phyloP scores from a whole-genome alignment of 2,888 invertebrate species.

The Spisula solida region DNA sequence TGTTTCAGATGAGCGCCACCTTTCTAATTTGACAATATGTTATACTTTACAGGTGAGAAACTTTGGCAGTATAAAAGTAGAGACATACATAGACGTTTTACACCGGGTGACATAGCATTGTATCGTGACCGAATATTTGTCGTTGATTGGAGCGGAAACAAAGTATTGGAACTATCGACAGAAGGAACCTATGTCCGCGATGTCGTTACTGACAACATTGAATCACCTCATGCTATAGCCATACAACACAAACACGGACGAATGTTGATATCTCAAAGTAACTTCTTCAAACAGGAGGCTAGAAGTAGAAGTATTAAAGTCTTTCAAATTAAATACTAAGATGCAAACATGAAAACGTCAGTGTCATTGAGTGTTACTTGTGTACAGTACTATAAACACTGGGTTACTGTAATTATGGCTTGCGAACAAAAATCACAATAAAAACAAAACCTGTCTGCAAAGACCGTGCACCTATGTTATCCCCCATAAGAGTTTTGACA shows the following conservation, averaged over 20 bases:
- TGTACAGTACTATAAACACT: too few species aligned
- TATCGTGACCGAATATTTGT: constrained; percentile 64
- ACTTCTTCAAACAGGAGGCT: constrained; percentile 67
- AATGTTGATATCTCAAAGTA: constrained; percentile 62
- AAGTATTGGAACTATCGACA: constrained; percentile 59
- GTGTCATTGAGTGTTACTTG: too few species aligned
- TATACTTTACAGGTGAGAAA: constrained; percentile 42
- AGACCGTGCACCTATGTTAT: too few species aligned
- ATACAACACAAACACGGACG: constrained; percentile 48
- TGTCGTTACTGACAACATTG: constrained; percentile 62
- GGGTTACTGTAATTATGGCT: too few species aligned
- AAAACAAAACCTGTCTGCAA: too few species aligned
- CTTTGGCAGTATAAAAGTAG: constrained; percentile 57
- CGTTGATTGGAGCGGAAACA: constrained; percentile 60
- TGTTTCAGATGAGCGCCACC: too few species aligned
- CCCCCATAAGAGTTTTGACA: too few species aligned
- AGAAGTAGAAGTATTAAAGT: constrained; percentile 63
- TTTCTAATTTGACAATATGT: too few species aligned
- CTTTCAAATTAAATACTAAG: constrained; percentile 27
- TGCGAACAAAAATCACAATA: too few species aligned
- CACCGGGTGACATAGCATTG: constrained; percentile 54
- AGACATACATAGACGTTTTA: constrained; percentile 50
- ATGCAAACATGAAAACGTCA: too few species aligned
- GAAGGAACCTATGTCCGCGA: constrained; percentile 62
- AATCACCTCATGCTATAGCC: constrained; percentile 61